Evolutionary conservation across 2,113 vertebrate genomes (phyloP).

Genomic region (Syrmaticus mikado): DNA sequence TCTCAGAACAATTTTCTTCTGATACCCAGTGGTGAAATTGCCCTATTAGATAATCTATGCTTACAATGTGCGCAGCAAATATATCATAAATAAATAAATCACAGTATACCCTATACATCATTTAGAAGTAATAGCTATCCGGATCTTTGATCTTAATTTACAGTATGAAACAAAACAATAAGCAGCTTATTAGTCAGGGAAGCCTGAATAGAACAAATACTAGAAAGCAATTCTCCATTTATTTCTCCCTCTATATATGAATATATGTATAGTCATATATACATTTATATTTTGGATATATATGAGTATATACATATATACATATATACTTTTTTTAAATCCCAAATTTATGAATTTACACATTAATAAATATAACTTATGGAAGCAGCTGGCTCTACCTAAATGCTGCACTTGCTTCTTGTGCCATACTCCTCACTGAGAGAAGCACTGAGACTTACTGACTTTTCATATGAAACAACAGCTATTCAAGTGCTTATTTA

Average conservation of each 20-base stretch:
- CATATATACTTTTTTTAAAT: not conserved
- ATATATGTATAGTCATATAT: not conserved
- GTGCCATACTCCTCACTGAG: not conserved
- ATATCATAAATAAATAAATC: constrained; percentile 26
- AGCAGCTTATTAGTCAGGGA: not conserved
- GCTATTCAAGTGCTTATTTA: not conserved
- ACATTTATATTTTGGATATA: not conserved
- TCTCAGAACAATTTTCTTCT: not conserved
- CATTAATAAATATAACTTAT: not conserved
- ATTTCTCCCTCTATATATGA: not conserved
- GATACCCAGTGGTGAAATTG: not conserved
- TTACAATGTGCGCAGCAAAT: not conserved
- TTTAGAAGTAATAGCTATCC: not conserved
- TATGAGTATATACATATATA: not conserved
- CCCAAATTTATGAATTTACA: not conserved
- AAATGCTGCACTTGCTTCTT: not conserved
- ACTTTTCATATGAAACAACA: not conserved
- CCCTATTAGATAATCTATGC: not conserved
- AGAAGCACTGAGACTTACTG: not conserved
- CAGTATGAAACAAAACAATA: not conserved
- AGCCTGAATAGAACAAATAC: not conserved
- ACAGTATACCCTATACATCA: not conserved
- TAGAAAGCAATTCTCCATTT: not conserved
- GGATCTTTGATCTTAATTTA: constrained; percentile 15
- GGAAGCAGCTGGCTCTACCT: not conserved